Percentiles rank a stretch among this genome's conserved stretches.
phyloP scores from a whole-genome alignment of 2,797 vertebrate genomes.

The Oophaga sylvatica region DNA sequence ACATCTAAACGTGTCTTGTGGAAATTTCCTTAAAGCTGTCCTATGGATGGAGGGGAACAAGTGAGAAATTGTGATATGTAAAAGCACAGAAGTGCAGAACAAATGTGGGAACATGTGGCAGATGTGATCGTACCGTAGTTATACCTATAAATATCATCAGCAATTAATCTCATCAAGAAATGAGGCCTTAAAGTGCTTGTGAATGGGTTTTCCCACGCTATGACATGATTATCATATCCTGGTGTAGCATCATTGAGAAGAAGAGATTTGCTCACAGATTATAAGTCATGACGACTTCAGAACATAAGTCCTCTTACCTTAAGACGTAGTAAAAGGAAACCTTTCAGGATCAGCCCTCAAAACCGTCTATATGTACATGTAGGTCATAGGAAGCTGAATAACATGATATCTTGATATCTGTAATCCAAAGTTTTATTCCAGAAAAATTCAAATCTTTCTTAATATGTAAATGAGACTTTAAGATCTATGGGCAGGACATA shows the following conservation, averaged over 20 bases:
- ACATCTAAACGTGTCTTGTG: not conserved
- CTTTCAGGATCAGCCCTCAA: too few relatives aligned
- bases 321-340: not conserved
- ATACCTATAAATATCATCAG: not conserved
- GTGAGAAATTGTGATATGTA: not conserved
- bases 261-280: not conserved
- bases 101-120: not conserved
- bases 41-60: not conserved
- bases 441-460: too few relatives aligned
- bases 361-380: too few relatives aligned
- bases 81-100: not conserved
- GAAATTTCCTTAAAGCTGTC: not conserved
- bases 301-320: not conserved
- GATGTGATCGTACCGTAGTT: not conserved
- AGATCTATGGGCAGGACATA: too few relatives aligned
- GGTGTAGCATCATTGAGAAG: not conserved
- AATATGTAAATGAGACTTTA: too few relatives aligned
- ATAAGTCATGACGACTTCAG: not conserved
- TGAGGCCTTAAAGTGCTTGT: not conserved
- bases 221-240: not conserved
- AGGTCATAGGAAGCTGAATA: too few relatives aligned
- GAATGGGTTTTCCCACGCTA: not conserved
- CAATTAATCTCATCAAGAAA: not conserved
- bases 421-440: too few relatives aligned
- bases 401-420: too few relatives aligned